phyloP scores from a whole-genome alignment of 2,797 vertebrate species.

The Acipenser transmontanus region DNA sequence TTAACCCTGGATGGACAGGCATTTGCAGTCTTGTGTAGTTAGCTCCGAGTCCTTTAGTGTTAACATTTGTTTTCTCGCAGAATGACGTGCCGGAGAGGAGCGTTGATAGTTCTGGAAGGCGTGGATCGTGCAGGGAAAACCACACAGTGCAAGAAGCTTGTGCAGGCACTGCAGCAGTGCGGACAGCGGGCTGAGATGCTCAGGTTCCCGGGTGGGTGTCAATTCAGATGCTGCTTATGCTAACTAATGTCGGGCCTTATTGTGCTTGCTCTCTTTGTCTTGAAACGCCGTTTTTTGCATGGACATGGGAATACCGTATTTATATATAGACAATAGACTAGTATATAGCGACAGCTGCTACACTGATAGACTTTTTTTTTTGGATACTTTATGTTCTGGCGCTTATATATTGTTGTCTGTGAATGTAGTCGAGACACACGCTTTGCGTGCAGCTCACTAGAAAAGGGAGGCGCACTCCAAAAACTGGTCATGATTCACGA shows the following conservation, averaged over 20 bases:
- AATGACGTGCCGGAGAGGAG: slow-evolving; percentile 72
- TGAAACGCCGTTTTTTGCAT: neutral
- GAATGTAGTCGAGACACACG: no score
- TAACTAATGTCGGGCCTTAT: neutral
- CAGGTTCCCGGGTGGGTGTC: slow-evolving; percentile 67
- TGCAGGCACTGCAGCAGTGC: slow-evolving; percentile 54
- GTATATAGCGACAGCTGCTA: no score
- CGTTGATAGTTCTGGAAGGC: slow-evolving; percentile 81
- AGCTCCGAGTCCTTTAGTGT: no score
- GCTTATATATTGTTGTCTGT: no score
- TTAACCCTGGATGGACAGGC: no score
- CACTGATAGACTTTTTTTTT: no score
- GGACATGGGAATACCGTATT: neutral
- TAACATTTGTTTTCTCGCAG: neutral
- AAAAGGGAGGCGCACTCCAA: no score
- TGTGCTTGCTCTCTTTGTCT: neutral
- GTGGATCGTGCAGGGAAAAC: slow-evolving; percentile 81
- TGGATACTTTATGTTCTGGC: no score
- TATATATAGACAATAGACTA: neutral
- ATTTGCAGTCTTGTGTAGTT: no score
- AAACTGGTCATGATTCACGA: no score
- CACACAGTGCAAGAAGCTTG: slow-evolving; percentile 70
- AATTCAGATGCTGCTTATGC: no score
- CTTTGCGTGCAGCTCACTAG: no score
- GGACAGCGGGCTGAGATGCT: slow-evolving; percentile 63